Percentiles rank a stretch among this genome's conserved stretches.
Evolutionary conservation across 2,888 invertebrate species (phyloP).

Genomic region (Phortica okadai): DNA sequence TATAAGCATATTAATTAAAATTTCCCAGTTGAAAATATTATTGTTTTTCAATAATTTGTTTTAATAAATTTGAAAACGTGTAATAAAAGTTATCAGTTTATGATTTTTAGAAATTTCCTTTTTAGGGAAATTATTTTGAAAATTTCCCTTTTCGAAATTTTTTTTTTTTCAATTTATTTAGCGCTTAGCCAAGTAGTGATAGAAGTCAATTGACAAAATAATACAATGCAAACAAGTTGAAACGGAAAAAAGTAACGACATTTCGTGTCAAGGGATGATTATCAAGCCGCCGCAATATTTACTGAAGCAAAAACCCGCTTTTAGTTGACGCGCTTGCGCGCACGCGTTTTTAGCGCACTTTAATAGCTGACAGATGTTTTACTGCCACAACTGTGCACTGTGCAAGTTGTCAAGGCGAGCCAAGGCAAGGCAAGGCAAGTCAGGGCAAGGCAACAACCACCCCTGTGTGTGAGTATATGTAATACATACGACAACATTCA

Average conservation of each 20-base stretch:
- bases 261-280: constrained; percentile 52
- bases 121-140: background rate
- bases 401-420: background rate
- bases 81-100: too few species aligned
- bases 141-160: constrained; percentile 3
- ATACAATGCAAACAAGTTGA: constrained; percentile 15
- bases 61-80: too few species aligned
- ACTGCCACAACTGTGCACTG: background rate
- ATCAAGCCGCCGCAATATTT: constrained; percentile 27
- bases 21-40: background rate
- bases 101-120: too few species aligned
- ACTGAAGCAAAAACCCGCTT: constrained; percentile 34
- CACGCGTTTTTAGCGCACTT: constrained; percentile 60
- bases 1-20: background rate
- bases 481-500: background rate
- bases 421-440: constrained; percentile 12
- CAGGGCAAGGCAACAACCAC: constrained; percentile 28
- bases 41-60: background rate
- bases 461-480: constrained; percentile 9
- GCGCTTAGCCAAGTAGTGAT: background rate
- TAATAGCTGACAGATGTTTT: constrained; percentile 73
- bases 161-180: background rate
- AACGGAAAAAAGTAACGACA: constrained; percentile 59
- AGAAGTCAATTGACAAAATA: constrained; percentile 14
- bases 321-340: constrained; percentile 42